A percentile compares a stretch with the other conserved stretches of the same genome.
These are phyloP conservation scores for Pseudomugil tenellus DNA, from an alignment of 2,797 vertebrate species.

Conservation along the genomic window DNA sequence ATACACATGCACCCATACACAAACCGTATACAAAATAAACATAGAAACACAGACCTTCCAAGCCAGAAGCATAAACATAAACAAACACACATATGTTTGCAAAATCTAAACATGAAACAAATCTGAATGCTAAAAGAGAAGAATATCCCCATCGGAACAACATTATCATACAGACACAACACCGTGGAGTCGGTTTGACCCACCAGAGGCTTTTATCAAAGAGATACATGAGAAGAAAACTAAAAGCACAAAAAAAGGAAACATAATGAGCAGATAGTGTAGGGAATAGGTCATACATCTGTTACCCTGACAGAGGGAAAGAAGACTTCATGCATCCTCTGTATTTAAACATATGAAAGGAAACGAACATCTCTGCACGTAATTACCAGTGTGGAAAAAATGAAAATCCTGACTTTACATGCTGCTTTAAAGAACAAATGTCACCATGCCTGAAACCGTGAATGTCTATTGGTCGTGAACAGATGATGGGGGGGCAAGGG, in stretches of 20 bases:
- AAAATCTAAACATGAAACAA: conserved; percentile 8
- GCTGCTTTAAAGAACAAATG: conserved; percentile 40
- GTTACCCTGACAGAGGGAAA: conserved; percentile 20
- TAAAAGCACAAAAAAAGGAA: conserved; percentile 34
- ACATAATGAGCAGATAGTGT: conserved; percentile 35
- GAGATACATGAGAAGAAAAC: conserved; percentile 27
- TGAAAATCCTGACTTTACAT: neutral
- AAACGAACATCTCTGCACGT: conserved; percentile 10
- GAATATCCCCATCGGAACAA: neutral
- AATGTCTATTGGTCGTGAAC: conserved; percentile 51
- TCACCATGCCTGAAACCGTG: conserved; percentile 55
- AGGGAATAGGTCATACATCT: conserved; percentile 40
- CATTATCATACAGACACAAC: conserved; percentile 1
- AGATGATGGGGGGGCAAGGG: conserved; percentile 58
- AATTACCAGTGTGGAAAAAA: conserved; percentile 3
- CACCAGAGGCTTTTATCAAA: conserved; percentile 55
- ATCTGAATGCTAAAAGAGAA: neutral
- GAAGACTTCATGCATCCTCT: conserved; percentile 23
- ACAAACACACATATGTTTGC: conserved; percentile 24
- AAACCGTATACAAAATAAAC: neutral
- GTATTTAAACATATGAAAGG: conserved; percentile 8
- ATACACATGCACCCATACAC: conserved; percentile 23
- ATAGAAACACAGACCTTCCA: neutral
- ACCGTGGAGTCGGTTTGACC: conserved; percentile 47
- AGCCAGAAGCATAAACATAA: conserved; percentile 25